phyloP scores from a whole-genome alignment of 1,140 invertebrate species.

The Euura saliciscinereae region DNA sequence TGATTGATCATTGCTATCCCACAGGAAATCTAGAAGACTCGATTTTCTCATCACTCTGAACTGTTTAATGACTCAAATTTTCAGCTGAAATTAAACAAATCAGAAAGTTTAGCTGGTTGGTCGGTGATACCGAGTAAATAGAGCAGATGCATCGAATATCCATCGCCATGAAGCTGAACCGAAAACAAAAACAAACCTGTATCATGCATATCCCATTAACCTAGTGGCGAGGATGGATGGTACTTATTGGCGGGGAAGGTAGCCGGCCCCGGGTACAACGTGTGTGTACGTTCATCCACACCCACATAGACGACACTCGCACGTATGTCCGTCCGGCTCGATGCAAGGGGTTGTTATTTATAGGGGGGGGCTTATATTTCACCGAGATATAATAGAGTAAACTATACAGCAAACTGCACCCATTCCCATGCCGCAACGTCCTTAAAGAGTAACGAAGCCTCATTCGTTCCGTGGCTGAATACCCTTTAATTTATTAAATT shows the following conservation, averaged over 20 bases:
- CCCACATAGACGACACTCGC: constrained; percentile 15
- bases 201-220: constrained; percentile 4
- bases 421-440: constrained; percentile 33
- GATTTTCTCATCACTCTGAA: no score
- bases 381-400: constrained; percentile 43
- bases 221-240: not conserved
- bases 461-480: no score
- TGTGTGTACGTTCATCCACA: not conserved
- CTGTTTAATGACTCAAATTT: no score
- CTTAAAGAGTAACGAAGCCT: not conserved
- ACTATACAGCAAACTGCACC: constrained; percentile 30
- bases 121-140: no score
- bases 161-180: not conserved
- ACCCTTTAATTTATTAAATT: no score
- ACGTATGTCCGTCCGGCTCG: constrained; percentile 2
- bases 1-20: no score
- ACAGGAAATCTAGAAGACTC: no score
- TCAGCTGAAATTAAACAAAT: no score
- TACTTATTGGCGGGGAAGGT: not conserved
- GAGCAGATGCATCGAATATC: not conserved
- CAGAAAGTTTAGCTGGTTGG: no score
- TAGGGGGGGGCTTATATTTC: constrained; percentile 38
- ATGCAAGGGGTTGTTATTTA: constrained; percentile 41
- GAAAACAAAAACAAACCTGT: not conserved
- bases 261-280: no score